phyloP scores from a whole-genome alignment of 2,888 invertebrate species.

The Leptopilina syphax region DNA sequence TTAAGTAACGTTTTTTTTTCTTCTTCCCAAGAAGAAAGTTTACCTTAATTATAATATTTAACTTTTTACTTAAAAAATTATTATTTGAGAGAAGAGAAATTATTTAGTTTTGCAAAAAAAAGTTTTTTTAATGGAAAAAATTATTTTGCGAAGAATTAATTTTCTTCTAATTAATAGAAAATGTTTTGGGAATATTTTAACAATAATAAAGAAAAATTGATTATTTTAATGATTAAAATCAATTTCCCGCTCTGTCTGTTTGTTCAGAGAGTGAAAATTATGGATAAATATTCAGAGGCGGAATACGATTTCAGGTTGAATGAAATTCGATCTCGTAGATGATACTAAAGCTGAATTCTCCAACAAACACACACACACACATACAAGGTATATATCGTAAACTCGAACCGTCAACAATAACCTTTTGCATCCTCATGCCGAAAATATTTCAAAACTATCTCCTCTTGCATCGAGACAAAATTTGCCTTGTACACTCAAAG shows the following conservation, averaged over 20 bases:
- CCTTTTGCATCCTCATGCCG: not conserved
- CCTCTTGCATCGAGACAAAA: constrained; percentile 21
- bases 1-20: too few relatives aligned
- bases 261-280: constrained; percentile 16
- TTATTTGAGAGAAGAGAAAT: too few relatives aligned
- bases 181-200: too few relatives aligned
- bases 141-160: too few relatives aligned
- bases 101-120: too few relatives aligned
- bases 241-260: not conserved
- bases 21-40: too few relatives aligned
- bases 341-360: constrained; percentile 22
- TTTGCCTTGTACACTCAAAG: constrained; percentile 1
- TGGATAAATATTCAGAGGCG: constrained; percentile 7
- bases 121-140: too few relatives aligned
- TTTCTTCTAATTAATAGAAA: too few relatives aligned
- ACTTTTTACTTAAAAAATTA: too few relatives aligned
- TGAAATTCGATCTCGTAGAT: constrained; percentile 24
- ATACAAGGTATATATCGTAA: constrained; percentile 23
- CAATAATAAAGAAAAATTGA: too few relatives aligned
- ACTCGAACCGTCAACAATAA: constrained; percentile 16
- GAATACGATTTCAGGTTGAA: constrained; percentile 13
- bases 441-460: constrained; percentile 34
- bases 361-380: not conserved
- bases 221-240: too few relatives aligned
- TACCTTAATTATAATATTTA: too few relatives aligned